Base-by-base conservation (phyloP, 2,888 invertebrate genomes). In the Harpalus rufipes region DNA sequence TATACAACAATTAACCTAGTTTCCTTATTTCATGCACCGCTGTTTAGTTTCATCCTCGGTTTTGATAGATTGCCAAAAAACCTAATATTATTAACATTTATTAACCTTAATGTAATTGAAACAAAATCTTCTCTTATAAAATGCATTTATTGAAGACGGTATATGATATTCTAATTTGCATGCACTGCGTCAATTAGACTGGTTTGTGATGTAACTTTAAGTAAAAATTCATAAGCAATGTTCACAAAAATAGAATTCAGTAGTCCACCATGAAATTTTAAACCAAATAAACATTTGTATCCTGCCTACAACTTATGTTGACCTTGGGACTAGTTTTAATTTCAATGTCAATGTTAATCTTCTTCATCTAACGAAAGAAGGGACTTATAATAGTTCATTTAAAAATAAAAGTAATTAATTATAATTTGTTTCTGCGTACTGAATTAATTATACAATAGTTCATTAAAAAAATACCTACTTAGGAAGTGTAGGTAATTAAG, bases 171-270 rank as follows among this genome's bases (percentile, higher is more conserved):
- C 3, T 61, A 25, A 63, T 63, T 21, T 21, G 25, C 21, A 63
- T 7, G 12, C 21, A 25, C 1, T 63, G 12, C 63, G 63, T 63
- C 25, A 63, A 63, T 63, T 63, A 63, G 12, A 63, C 63, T 21
- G 63, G 63, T 25, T 25, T 25, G 12, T 63, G 63, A 63, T 63
- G 63, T 25, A 63, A 63, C 25, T 63, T 63, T 63, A 63, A 4
- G 12, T 63, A 63, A 63, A 21, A 12, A 25, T 21, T 63, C 21
- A 12, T 63, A 63, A 21, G 10, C 12, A 63, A 21, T 21, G 21
- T 25, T 63, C 10, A 63, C 18, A 12, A 63, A 63, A 61, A 51
- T 51, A 63, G 63, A 63, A 21, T 51, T 51, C 44, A 51, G 5
- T 51, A 18, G 63, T 21, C 21, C 18, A 63, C 4, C 12, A 12